Evolutionary conservation across 2,113 vertebrate genomes (phyloP).

Genomic region (Herpailurus yagouaroundi): DNA sequence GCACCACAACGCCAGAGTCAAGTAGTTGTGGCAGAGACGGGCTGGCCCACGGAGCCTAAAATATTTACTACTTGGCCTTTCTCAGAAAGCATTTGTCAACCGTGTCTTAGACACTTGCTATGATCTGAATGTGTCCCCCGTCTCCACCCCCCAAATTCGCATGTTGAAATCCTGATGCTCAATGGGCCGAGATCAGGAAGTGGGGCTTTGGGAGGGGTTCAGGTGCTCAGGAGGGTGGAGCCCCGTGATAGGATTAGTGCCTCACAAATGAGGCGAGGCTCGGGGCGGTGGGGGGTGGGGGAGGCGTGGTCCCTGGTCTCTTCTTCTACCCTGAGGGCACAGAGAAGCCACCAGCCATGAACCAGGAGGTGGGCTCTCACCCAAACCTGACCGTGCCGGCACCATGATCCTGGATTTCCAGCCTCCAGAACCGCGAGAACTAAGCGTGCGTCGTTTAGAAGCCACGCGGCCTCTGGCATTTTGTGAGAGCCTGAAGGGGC

Average conservation of each 20-base stretch:
- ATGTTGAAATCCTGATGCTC: neutral
- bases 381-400: neutral
- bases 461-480: neutral
- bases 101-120: neutral
- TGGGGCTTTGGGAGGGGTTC: neutral
- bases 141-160: neutral
- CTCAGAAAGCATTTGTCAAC: neutral
- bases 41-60: neutral
- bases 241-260: neutral
- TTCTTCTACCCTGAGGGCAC: neutral
- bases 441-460: neutral
- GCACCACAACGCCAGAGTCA: rapidly evolving
- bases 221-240: neutral
- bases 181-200: neutral
- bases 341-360: neutral
- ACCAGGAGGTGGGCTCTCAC: neutral
- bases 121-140: neutral
- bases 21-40: neutral
- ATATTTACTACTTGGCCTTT: neutral
- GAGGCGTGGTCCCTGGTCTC: neutral
- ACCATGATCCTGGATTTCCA: neutral
- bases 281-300: too few relatives aligned
- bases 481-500: neutral
- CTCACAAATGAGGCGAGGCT: neutral
- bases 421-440: neutral